Conservation (phyloP, 30 jellyfish, hydroid and myxozoan species). For the Cassiopea xamachana region DNA sequence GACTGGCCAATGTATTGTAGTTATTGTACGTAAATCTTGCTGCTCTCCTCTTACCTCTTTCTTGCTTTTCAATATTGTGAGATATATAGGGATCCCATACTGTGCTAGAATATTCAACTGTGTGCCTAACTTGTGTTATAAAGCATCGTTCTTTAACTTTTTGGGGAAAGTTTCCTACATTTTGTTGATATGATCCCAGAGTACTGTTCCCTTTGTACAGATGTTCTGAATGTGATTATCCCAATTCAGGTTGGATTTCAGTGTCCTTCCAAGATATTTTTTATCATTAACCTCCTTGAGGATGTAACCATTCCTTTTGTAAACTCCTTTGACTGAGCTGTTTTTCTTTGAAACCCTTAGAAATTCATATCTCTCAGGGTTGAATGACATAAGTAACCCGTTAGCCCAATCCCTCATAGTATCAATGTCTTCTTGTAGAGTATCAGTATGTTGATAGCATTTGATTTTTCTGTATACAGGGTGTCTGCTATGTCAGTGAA, state of each 20-base stretch:
- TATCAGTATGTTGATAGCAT: slow-evolving; percentile 8
- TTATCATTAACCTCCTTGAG: slow-evolving; percentile 17
- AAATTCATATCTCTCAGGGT: slow-evolving; percentile 42
- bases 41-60: slow-evolving; percentile 46
- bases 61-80: slow-evolving; percentile 24
- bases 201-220: slow-evolving; percentile 7
- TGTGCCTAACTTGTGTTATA: slow-evolving; percentile 61
- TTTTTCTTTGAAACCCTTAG: not conserved
- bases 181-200: slow-evolving; percentile 6
- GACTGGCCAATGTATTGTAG: slow-evolving; percentile 8
- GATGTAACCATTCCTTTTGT: not conserved
- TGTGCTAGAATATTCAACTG: not conserved
- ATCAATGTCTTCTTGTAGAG: slow-evolving; percentile 54
- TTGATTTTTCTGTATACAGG: slow-evolving; percentile 23
- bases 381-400: slow-evolving; percentile 38
- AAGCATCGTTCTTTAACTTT: slow-evolving; percentile 28
- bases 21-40: slow-evolving; percentile 42
- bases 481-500: not conserved
- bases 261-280: slow-evolving; percentile 42
- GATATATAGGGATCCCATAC: slow-evolving; percentile 58
- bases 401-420: slow-evolving; percentile 36
- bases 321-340: not conserved
- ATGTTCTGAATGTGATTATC: slow-evolving; percentile 21
- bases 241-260: slow-evolving; percentile 19
- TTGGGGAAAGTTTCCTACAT: slow-evolving; percentile 44